Evolutionary conservation across 2,113 vertebrate genomes (phyloP).

Genomic region (Fulica atra): DNA sequence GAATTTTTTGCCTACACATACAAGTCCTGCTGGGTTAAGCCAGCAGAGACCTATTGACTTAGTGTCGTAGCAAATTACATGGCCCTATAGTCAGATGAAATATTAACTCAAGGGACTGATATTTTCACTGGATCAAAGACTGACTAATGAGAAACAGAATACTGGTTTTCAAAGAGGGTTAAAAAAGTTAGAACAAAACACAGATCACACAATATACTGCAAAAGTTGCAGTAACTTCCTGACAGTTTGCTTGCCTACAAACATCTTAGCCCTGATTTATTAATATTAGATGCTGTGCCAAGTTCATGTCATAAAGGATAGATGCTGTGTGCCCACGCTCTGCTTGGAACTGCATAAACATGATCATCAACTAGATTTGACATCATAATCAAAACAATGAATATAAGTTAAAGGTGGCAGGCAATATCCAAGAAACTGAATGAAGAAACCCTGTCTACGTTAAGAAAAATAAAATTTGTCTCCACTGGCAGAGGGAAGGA

Average conservation of each 20-base stretch:
- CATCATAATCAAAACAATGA: constrained; percentile 63
- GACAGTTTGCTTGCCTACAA: constrained; percentile 18
- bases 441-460: background rate
- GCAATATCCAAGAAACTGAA: background rate
- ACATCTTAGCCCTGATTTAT: constrained; percentile 60
- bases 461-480: constrained; percentile 18
- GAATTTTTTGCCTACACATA: constrained; percentile 26
- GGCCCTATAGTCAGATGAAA: constrained; percentile 10
- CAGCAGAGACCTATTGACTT: constrained; percentile 48
- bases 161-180: background rate
- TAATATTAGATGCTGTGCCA: constrained; percentile 14
- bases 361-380: constrained; percentile 41
- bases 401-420: constrained; percentile 41
- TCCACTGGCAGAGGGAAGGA: background rate
- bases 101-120: constrained; percentile 43
- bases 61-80: constrained; percentile 44
- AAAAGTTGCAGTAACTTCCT: constrained; percentile 35
- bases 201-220: background rate
- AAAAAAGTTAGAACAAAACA: constrained; percentile 20
- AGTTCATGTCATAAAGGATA: constrained; percentile 1
- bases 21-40: constrained; percentile 29
- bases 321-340: constrained; percentile 13
- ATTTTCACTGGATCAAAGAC: constrained; percentile 25
- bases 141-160: constrained; percentile 54
- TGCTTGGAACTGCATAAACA: constrained; percentile 43